A percentile compares a stretch with the other conserved stretches of the same genome.
These are phyloP conservation scores for Acheta domesticus DNA, from an alignment of 2,888 invertebrate species.

Conservation along the genomic window DNA sequence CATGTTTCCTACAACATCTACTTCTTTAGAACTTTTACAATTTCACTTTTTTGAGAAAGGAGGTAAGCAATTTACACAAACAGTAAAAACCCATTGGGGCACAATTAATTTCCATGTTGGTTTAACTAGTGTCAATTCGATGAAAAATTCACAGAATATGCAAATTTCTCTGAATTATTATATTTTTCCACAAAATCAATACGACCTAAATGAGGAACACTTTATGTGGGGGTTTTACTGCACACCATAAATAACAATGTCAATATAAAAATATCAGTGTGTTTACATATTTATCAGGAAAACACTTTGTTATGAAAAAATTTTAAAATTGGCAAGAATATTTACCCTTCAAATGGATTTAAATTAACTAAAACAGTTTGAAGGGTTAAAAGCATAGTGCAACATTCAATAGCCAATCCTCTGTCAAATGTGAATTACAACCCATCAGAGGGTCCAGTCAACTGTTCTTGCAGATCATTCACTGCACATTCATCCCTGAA, in stretches of 20 bases:
- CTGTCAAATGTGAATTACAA: too few relatives aligned
- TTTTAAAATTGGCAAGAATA: constrained; percentile 11
- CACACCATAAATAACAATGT: neutral
- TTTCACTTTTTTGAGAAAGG: neutral
- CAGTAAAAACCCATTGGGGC: neutral
- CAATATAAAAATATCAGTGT: neutral
- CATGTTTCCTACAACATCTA: neutral
- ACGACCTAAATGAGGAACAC: too few relatives aligned
- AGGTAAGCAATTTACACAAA: neutral
- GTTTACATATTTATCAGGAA: neutral
- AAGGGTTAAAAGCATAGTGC: neutral
- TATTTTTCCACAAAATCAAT: too few relatives aligned
- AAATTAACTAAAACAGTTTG: neutral
- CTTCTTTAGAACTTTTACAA: neutral
- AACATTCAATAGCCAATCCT: neutral
- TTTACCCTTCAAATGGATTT: constrained; percentile 4
- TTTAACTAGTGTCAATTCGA: neutral
- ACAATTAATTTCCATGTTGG: neutral
- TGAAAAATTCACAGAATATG: too few relatives aligned
- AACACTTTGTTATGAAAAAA: neutral
- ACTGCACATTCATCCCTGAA: too few relatives aligned
- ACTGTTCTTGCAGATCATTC: too few relatives aligned
- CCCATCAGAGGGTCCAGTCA: too few relatives aligned
- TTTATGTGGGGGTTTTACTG: neutral
- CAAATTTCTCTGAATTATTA: too few relatives aligned